Percentiles rank a stretch among this genome's conserved stretches.
phyloP scores from a whole-genome alignment of 2,888 invertebrate species.

The Bimastos eiseni region DNA sequence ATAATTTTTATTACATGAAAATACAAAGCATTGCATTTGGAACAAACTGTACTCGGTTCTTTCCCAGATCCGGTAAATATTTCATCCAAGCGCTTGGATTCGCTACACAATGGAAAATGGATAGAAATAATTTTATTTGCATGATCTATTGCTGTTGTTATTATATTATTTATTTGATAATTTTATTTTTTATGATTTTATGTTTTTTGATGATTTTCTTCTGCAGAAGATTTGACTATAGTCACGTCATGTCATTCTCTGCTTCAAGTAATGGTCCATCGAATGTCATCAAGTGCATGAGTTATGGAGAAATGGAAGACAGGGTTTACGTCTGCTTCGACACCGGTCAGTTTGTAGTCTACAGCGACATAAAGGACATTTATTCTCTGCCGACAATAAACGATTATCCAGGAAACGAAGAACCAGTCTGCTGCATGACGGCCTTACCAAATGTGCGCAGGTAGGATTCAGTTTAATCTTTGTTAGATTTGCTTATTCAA shows the following conservation, averaged over 20 bases:
- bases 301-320: slow-evolving; percentile 34
- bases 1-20: too few relatives aligned
- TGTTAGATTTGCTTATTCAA: neutral
- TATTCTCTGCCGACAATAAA: slow-evolving; percentile 35
- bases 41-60: too few relatives aligned
- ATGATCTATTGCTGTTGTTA: neutral
- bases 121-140: neutral
- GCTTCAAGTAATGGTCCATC: neutral
- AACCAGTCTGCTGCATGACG: slow-evolving; percentile 40
- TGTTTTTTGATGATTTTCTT: too few relatives aligned
- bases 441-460: slow-evolving; percentile 4
- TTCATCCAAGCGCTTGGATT: too few relatives aligned
- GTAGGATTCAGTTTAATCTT: neutral
- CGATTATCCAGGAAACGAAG: slow-evolving; percentile 44
- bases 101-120: neutral
- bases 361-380: slow-evolving; percentile 31
- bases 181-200: neutral
- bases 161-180: neutral
- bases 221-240: slow-evolving; percentile 36
- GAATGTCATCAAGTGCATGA: slow-evolving; percentile 31
- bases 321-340: slow-evolving; percentile 43
- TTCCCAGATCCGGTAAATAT: too few relatives aligned
- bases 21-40: too few relatives aligned
- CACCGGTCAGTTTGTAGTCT: slow-evolving; percentile 42
- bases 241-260: slow-evolving; percentile 37